phyloP scores from a whole-genome alignment of 2,113 vertebrate species.

The Centropus unirufus region DNA sequence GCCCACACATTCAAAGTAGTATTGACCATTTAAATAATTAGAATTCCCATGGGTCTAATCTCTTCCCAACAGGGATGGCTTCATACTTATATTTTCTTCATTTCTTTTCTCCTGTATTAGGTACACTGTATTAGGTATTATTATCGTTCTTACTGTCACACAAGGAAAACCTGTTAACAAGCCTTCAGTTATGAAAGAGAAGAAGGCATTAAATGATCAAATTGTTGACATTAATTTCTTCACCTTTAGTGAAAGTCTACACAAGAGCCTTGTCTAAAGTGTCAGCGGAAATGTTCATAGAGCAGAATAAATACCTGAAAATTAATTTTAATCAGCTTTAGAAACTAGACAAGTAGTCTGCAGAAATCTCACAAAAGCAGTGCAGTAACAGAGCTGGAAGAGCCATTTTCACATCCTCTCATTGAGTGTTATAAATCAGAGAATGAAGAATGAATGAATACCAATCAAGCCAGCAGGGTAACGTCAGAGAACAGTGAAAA shows the following conservation, averaged over 20 bases:
- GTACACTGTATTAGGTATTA: neutral
- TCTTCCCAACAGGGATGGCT: neutral
- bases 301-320: neutral
- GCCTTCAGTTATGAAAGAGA: neutral
- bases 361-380: neutral
- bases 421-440: neutral
- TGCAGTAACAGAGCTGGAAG: neutral
- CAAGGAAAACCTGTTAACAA: neutral
- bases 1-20: no score
- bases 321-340: neutral
- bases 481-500: neutral
- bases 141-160: neutral
- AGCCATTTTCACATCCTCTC: neutral
- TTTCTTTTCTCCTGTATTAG: neutral
- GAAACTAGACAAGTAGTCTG: neutral
- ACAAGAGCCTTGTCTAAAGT: neutral
- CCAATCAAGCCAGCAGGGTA: neutral
- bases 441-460: neutral
- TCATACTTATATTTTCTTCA: neutral
- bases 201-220: neutral
- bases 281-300: neutral
- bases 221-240: neutral
- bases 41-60: neutral
- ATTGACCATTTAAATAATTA: neutral
- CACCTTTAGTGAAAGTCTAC: neutral